Conservation (phyloP, 2,888 invertebrate species). For the Cerastis rubricosa region DNA sequence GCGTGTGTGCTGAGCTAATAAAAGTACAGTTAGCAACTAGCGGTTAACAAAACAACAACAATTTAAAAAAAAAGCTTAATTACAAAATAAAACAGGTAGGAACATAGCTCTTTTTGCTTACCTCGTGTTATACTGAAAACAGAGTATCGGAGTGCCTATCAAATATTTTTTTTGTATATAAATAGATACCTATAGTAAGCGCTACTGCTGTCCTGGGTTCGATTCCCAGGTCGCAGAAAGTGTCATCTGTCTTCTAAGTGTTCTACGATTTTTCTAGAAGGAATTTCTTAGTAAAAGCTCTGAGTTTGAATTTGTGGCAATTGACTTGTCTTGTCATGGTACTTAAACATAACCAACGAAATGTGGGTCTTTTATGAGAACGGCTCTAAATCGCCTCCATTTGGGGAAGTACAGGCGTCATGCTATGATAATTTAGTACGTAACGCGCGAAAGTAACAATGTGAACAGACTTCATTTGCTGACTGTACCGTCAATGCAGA, state of each 20-base stretch:
- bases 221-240: no score
- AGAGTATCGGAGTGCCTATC: background rate
- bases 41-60: background rate
- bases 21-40: slow-evolving; percentile 24
- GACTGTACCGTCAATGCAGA: background rate
- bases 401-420: background rate
- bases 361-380: background rate
- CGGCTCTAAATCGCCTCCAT: background rate
- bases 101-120: background rate
- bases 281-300: background rate
- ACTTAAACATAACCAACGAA: background rate
- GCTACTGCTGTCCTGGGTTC: no score
- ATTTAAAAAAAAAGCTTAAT: background rate
- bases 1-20: slow-evolving; percentile 32
- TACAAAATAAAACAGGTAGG: background rate
- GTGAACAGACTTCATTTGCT: background rate
- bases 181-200: background rate
- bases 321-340: background rate
- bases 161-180: background rate
- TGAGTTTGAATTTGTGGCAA: background rate
- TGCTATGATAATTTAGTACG: background rate
- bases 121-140: background rate
- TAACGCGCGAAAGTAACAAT: background rate
- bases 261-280: background rate
- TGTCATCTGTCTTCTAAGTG: no score